phyloP scores from a whole-genome alignment of 2,113 vertebrate species.

The Salminus brasiliensis region DNA sequence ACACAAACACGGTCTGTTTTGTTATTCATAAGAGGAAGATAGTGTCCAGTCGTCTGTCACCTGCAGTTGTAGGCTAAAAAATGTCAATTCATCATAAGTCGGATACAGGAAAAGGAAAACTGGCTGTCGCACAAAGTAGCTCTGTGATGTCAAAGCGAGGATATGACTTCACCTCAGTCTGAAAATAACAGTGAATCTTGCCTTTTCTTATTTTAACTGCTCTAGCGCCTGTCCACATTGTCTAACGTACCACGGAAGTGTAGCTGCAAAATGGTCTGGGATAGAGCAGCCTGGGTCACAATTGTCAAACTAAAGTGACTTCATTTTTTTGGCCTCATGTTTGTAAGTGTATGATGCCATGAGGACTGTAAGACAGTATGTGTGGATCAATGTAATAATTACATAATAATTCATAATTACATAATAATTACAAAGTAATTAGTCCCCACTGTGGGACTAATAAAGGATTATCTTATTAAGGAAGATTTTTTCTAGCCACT shows the following conservation, averaged over 20 bases:
- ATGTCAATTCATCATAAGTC: background rate
- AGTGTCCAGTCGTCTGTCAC: background rate
- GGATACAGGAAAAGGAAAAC: slow-evolving; percentile 10
- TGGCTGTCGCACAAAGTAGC: slow-evolving; percentile 14
- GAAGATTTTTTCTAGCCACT: background rate
- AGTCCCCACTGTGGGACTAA: no score
- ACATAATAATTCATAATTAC: no score
- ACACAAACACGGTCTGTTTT: background rate
- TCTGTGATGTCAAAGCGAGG: slow-evolving; percentile 16
- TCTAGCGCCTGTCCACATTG: background rate
- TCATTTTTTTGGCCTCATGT: background rate
- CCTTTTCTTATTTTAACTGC: slow-evolving; percentile 13
- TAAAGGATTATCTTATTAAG: background rate
- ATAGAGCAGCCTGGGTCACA: background rate
- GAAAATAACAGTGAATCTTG: slow-evolving; percentile 21
- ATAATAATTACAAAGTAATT: no score
- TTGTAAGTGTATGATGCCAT: background rate
- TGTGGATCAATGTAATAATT: no score
- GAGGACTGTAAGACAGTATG: no score
- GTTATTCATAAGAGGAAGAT: background rate
- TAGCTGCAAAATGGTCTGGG: background rate
- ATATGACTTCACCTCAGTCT: slow-evolving; percentile 1
- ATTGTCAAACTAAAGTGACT: background rate
- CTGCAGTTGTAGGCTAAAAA: background rate
- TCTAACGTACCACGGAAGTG: background rate